Evolutionary conservation across 2,888 invertebrate genomes (phyloP), one percentile per base, ranked within the genome.

Genomic region (Drosophila subquinaria): DNA sequence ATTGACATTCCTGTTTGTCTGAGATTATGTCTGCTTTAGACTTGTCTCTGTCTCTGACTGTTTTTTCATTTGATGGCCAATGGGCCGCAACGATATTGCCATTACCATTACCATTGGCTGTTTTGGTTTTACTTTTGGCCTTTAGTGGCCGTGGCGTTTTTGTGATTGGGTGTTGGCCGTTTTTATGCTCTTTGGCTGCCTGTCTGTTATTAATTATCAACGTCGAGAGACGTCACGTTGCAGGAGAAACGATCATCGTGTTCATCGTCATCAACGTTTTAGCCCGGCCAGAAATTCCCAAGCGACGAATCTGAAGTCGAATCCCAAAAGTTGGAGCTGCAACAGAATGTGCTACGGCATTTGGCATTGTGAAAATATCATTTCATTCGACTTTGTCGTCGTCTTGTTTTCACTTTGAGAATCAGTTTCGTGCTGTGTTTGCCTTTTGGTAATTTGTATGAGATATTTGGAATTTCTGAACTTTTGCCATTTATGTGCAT

Each of bases 1-100:
- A 74, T 68, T 82, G 83, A 86, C 90, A 91, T 91, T 90, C 90
- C 78, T 68, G 65, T 63, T 71, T 76, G 90, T 90, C 90, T 87
- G 89, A 90, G 91, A 91, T 91, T 91, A 91, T 89, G 91, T 90
- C 82, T 87, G 89, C 83, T 79, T 77, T 67, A 63, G 76, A 75
- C 76, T 47, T 53, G 75, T 53, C 70, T 59, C 62, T 55, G 64
- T 43, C 60, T 60, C 27, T 55, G 62, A 13, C 42, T 82, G 74
- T 60, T 13, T 47, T 69, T 61, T 60, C 52, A 73, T 65, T 66
- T 73, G 36, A 55, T 60, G 68, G 60, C 73, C 86, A 74, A 76
- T 73, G 69, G 66, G 73, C 61, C 76, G 68, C 53, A 69, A 50
- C 77, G 85, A 71, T 69, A 70, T 69, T 45, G 68, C 65, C 81